Base-by-base conservation (phyloP, 92 coral and sea anemone species). In the Micromussa lordhowensis region DNA sequence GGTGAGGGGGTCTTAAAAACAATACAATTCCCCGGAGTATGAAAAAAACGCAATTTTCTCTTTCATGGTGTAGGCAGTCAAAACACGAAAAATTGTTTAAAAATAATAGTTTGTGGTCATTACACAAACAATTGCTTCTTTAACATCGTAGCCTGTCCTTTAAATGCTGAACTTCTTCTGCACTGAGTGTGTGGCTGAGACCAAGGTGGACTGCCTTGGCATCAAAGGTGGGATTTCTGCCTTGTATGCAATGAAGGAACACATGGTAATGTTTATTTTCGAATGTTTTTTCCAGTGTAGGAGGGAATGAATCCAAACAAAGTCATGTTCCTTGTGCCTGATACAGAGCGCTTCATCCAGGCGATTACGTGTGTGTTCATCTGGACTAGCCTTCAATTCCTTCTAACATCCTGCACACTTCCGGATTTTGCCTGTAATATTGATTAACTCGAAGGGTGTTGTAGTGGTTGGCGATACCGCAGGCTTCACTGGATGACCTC, bases 321-420 rank as follows among this genome's bases (percentile, higher is more conserved):
- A 93, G 63, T 93, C 93, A 75, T 92, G 95, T 68, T 90, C 92
- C 76, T 92, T 93, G 88, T 84, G 95, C 31, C 93, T 68, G 21
- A 86, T 36, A 59, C 93, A 86, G 31, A 90, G n/a, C 21, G 35
- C 71, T 78, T 79, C 21, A 68, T 87, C 85, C 18, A 40, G 48
- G 22, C n/a, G 57, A 4, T 26, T 54, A 10, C 3, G 28, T 18
- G 80, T 40, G 32, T 19, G n/a, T 53, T 12, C 24, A 1, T 76
- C 58, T 24, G 61, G 35, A 11, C 80, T 61, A 76, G 26, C 30
- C 58, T 26, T 76, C 7, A 76, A 17, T 55, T 76, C 30, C 13
- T 35, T 36, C 24, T 18, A 53, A 64, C 82, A 55, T 31, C 84
- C 54, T 22, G 96, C 96, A 84, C 94, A 85, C 81, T 93, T 88